Evolutionary conservation across 2,113 vertebrate genomes (phyloP).

Genomic region (Pelecanus crispus): DNA sequence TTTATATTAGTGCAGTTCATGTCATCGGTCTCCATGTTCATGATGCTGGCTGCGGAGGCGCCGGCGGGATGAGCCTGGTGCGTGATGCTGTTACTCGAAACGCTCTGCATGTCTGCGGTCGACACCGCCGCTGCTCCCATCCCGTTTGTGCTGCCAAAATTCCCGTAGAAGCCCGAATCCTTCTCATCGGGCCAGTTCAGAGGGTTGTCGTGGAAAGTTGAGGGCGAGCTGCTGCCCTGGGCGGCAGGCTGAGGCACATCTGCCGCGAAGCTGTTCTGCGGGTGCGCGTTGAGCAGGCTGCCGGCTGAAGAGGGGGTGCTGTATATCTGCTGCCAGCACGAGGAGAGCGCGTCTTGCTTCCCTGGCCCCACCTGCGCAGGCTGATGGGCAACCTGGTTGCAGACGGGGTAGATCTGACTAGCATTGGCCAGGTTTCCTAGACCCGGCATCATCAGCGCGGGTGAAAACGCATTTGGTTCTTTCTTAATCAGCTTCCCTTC

Average conservation of each 20-base stretch:
- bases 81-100: slow-evolving; percentile 3
- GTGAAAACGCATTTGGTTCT: slow-evolving; percentile 65
- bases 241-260: background rate
- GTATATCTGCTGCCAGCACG: slow-evolving; percentile 55
- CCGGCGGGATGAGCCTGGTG: slow-evolving; percentile 22
- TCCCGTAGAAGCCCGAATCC: slow-evolving; percentile 52
- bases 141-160: slow-evolving; percentile 19
- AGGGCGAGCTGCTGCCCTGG: slow-evolving; percentile 32
- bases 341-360: slow-evolving; percentile 24
- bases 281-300: background rate
- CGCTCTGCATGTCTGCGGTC: slow-evolving; percentile 41
- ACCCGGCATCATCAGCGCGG: slow-evolving; percentile 1
- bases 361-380: background rate
- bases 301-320: background rate
- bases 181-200: slow-evolving; percentile 71
- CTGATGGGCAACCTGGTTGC: background rate
- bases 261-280: background rate
- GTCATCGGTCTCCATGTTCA: slow-evolving; percentile 65
- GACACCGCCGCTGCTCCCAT: background rate
- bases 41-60: background rate
- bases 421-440: background rate
- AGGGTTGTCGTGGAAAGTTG: slow-evolving; percentile 58
- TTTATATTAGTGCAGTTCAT: slow-evolving; percentile 59
- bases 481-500: slow-evolving; percentile 75
- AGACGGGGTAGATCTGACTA: slow-evolving; percentile 25